These are phyloP conservation scores for Ceratitis capitata DNA, from an alignment of 1,140 invertebrate genomes.

Conservation along the genomic window DNA sequence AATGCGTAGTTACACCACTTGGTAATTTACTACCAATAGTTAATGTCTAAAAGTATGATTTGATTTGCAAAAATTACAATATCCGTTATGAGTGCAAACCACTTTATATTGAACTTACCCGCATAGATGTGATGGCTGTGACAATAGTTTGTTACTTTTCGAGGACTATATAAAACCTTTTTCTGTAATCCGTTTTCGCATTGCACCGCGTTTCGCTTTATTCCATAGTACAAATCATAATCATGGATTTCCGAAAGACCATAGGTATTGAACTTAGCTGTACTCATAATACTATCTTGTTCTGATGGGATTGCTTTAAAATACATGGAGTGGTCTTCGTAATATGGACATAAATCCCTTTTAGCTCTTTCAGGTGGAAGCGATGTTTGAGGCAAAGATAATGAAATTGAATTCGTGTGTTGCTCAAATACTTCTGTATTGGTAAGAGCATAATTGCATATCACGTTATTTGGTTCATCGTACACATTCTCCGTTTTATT, in stretches of 20 bases:
- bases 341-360: constrained; percentile 57
- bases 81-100: too few relatives aligned
- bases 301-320: constrained; percentile 63
- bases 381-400: constrained; percentile 52
- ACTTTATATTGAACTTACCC: constrained; percentile 41
- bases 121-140: constrained; percentile 59
- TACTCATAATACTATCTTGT: constrained; percentile 59
- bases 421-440: constrained; percentile 57
- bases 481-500: constrained; percentile 63
- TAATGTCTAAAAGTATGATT: too few relatives aligned
- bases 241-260: constrained; percentile 61
- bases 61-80: too few relatives aligned
- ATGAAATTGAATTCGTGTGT: constrained; percentile 51
- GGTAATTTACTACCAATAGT: too few relatives aligned
- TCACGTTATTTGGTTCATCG: constrained; percentile 62
- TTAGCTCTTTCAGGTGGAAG: constrained; percentile 57
- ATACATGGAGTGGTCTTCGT: constrained; percentile 62
- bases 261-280: constrained; percentile 57
- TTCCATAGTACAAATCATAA: constrained; percentile 61
- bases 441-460: constrained; percentile 59
- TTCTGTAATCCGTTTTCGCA: constrained; percentile 51
- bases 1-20: too few relatives aligned
- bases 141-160: constrained; percentile 53
- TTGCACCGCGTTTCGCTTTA: constrained; percentile 49
- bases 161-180: constrained; percentile 53